phyloP scores from a whole-genome alignment of 2,797 vertebrate genomes.

The Pipistrellus pygmaeus region DNA sequence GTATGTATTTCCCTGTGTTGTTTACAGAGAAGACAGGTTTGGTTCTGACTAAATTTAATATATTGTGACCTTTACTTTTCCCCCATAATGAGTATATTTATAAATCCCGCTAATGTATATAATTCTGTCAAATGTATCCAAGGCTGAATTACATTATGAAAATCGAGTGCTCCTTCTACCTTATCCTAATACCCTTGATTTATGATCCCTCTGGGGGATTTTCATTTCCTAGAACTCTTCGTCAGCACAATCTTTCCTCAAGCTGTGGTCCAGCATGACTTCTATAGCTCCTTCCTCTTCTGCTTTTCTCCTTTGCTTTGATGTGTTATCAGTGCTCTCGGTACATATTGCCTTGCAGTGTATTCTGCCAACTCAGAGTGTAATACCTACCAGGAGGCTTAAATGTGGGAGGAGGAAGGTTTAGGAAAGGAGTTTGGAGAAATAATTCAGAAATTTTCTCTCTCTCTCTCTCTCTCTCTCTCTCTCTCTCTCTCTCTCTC shows the following conservation, averaged over 20 bases:
- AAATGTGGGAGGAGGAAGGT: not conserved
- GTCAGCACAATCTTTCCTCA: constrained; percentile 31
- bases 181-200: not conserved
- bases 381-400: not conserved
- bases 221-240: not conserved
- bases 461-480: too few relatives aligned
- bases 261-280: not conserved
- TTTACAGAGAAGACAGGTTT: constrained; percentile 63
- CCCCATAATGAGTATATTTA: constrained; percentile 54
- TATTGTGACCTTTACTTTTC: constrained; percentile 55
- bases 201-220: not conserved
- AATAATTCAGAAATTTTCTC: not conserved
- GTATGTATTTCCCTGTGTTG: constrained; percentile 55
- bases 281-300: not conserved
- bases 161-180: not conserved
- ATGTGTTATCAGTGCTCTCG: not conserved
- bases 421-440: not conserved
- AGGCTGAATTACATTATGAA: constrained; percentile 31
- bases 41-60: constrained; percentile 57
- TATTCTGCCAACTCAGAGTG: not conserved
- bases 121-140: constrained; percentile 45
- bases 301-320: not conserved
- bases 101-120: constrained; percentile 13
- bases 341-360: not conserved
- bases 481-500: not conserved